Evolutionary conservation across 2,113 vertebrate genomes (phyloP), one percentile per base, ranked within the genome.

Genomic region (Stercorarius parasiticus): DNA sequence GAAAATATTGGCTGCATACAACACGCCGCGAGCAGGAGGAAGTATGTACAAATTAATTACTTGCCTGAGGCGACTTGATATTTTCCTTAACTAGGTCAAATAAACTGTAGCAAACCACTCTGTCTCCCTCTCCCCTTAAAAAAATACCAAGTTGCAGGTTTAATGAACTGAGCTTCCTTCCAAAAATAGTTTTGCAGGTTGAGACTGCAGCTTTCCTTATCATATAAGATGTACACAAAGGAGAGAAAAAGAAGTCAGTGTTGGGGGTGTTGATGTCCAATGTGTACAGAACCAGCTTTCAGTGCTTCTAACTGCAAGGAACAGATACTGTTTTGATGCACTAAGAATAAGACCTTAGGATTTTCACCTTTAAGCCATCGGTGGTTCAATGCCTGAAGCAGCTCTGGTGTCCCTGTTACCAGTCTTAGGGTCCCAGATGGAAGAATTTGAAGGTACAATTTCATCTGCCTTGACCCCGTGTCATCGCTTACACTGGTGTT

Each of bases 11-110:
- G 82, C 95, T 53, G 87, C 10, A 1, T 15, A 12, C 78, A 40
- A 11, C 52, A 2, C 1, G 23, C 96, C 58, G 3, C 14, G 9
- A 86, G 94, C 94, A 0, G 76, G 76, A 79, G 92, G 92, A 95
- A 92, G 88, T 3, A 23, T 42, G 86, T 20, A 65, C 83, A 95
- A 95, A 96, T 95, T 96, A 97, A 97, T 96, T 81, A 97, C 94
- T 65, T 85, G 96, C 97, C 95, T 29, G 34, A 91, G 94, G 96
- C 43, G 1, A 95, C 91, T 80, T 79, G 95, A 71, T 96, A 89
- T 92, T 94, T 95, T 32, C 93, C 96, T 86, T 79, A 97, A 97
- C 83, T 96, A 76, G 97, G 97, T 97, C 97, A 97, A 96, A 96
- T 50, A 91, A 97, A 96, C 94, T 84, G 86, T 82, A 72, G 92